Evolutionary conservation across 2,113 vertebrate species (phyloP), one percentile per base, ranked within the genome.

Genomic region (Cephalopholis sonnerati): DNA sequence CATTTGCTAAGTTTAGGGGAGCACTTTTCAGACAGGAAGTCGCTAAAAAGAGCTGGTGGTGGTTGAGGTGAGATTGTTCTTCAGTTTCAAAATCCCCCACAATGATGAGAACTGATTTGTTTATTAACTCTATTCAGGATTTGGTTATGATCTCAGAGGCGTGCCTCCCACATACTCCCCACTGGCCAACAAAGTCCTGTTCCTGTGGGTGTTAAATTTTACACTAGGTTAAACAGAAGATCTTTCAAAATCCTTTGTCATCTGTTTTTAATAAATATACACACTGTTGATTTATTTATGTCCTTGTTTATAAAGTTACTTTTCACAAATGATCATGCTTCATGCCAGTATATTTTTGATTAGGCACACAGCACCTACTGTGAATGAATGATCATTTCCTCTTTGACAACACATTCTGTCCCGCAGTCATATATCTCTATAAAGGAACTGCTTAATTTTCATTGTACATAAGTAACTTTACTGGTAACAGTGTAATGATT

Each of bases 91-190:
- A 79, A 58, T 48, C 4, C 29, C 50, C 25, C 20, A 22, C 3
- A 51, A 36, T 57, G 22, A 46, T 63, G 65, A 48, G 65, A 87
- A 79, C 5, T 76, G 39, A 81, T 84, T 78, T 86, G 68, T 57
- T 64, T 66, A 74, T 50, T 13, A 39, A 57, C 51, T 29, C 0
- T 29, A 36, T 8, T 46, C 3, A n/a, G 22, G 24, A 6, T 5
- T 39, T 58, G 53, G n/a, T 53, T 58, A 25, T 29, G 15, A 24
- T 70, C 3, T 25, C 69, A 68, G 2, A 73, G 25, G 24, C 59
- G 62, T 22, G 61, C 70, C 54, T 71, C 66, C 67, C 57, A 83
- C 76, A 32, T 32, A n/a, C 20, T 54, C 3, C 32, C 15, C 11
- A 24, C 18, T 24, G 3, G 29, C 25, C 25, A 17, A 9, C 9